A percentile compares a stretch with the other conserved stretches of the same genome.
phyloP scores from a whole-genome alignment of 2,113 vertebrate genomes.

The Hystrix brachyura region DNA sequence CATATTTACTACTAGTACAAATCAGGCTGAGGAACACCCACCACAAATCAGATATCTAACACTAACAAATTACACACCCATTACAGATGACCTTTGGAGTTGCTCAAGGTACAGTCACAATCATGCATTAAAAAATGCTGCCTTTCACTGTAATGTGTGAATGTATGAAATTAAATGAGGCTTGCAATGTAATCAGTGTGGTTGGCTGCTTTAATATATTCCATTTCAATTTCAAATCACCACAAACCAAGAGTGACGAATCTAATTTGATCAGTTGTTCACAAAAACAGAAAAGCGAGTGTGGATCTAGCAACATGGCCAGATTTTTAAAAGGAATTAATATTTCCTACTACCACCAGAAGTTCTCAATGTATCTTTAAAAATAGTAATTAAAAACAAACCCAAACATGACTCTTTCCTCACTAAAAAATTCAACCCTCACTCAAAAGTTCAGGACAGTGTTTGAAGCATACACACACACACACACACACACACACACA shows the following conservation, averaged over 20 bases:
- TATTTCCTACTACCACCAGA: slow-evolving; percentile 73
- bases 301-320: slow-evolving; percentile 78
- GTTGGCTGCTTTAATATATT: slow-evolving; percentile 91
- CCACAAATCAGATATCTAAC: slow-evolving; percentile 88
- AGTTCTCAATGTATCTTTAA: slow-evolving; percentile 70
- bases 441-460: slow-evolving; percentile 1
- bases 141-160: slow-evolving; percentile 88
- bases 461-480: neutral
- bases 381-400: slow-evolving; percentile 73
- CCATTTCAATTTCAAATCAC: slow-evolving; percentile 91
- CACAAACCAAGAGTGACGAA: slow-evolving; percentile 88
- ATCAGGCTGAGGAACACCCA: slow-evolving; percentile 76
- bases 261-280: slow-evolving; percentile 90
- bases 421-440: slow-evolving; percentile 25
- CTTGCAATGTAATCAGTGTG: slow-evolving; percentile 91
- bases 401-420: slow-evolving; percentile 57
- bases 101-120: slow-evolving; percentile 88
- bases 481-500: no score
- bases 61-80: slow-evolving; percentile 88
- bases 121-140: slow-evolving; percentile 84
- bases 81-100: slow-evolving; percentile 89
- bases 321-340: slow-evolving; percentile 85
- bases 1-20: slow-evolving; percentile 75
- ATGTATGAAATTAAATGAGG: slow-evolving; percentile 91
- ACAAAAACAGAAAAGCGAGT: slow-evolving; percentile 86